Evolutionary conservation across 37 sponge, comb jelly and placozoan species (phyloP).

Genomic region (Dysidea cf. avara): DNA sequence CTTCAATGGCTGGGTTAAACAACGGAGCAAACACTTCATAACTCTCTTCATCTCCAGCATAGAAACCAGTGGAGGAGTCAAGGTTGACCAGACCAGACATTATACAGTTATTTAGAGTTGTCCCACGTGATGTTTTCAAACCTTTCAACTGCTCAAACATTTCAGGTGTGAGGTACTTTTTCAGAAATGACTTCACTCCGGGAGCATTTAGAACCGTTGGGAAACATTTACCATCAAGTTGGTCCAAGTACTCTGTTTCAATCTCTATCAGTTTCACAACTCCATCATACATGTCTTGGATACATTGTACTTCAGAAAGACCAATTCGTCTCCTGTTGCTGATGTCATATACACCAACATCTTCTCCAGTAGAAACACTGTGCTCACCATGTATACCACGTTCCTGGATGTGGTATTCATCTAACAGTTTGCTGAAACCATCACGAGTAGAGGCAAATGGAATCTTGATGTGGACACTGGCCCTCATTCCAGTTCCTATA

Average conservation of each 20-base stretch:
- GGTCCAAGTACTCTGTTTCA: slow-evolving; percentile 43
- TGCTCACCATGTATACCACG: slow-evolving; percentile 83
- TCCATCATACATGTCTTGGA: slow-evolving; percentile 77
- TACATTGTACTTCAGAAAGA: slow-evolving; percentile 81
- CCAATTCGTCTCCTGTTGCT: slow-evolving; percentile 82
- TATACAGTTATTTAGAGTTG: slow-evolving; percentile 43
- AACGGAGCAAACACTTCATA: slow-evolving; percentile 72
- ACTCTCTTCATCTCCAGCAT: slow-evolving; percentile 79
- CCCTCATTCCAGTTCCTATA: slow-evolving; percentile 85
- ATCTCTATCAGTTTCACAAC: slow-evolving; percentile 70
- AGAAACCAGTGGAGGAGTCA: slow-evolving; percentile 55
- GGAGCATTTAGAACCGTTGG: too few relatives aligned
- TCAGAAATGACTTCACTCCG: too few relatives aligned
- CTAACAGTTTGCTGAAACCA: slow-evolving; percentile 41
- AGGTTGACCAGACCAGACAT: slow-evolving; percentile 66
- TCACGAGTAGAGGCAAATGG: slow-evolving; percentile 47
- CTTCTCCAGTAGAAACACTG: slow-evolving; percentile 53
- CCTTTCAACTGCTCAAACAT: slow-evolving; percentile 31
- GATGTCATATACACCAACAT: slow-evolving; percentile 74
- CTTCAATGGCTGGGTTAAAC: slow-evolving; percentile 73
- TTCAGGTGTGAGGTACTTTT: slow-evolving; percentile 31
- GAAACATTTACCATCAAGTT: slow-evolving; percentile 42
- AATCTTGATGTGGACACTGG: slow-evolving; percentile 78
- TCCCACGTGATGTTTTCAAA: slow-evolving; percentile 40
- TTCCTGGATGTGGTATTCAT: slow-evolving; percentile 66